Evolutionary conservation across 2,888 invertebrate genomes (phyloP), one percentile per base, ranked within the genome.

Genomic region (Trachelus stipa): DNA sequence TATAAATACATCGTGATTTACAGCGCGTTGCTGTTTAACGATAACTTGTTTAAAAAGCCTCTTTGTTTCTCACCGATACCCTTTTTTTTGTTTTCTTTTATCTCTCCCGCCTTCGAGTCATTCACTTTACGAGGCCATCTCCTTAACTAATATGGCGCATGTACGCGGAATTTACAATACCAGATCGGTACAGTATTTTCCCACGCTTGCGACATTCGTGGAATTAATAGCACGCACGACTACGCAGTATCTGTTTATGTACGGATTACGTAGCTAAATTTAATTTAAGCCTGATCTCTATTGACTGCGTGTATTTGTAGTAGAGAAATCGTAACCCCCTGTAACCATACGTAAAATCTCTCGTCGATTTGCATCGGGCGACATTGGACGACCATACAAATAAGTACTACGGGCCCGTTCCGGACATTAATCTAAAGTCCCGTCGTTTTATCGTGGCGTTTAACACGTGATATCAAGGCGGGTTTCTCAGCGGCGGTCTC

Each of bases 401-500:
- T 85, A 85, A 76, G 83, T 77, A 80, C 78, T 77, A 75, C 77
- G 74, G 23, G 23, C 6, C 15, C 56, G 23, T 23, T 56, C 23
- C 9, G 56, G 77, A 83, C 84, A 87, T 87, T 87, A 87, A 87
- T 87, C 87, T 86, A 86, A 84, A 80, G 84, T 85, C 84, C 83
- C 82, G 84, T 82, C 81, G 85, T 82, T 82, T 85, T 86, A 86
- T 85, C 84, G 85, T 73, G 81, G 80, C 80, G 81, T 83, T 84
- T 82, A 85, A 83, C 84, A 81, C 81, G 81, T 79, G 82, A 81
- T 83, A 85, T 84, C 85, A 84, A 83, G 56, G 56, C 56, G 23
- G 56, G 23, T 56, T 56, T 56, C 56, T 56, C 56, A 15, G 15
- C 40, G 40, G 40, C 40, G 40, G 15, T 40, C 40, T 15, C 40